These are phyloP conservation scores for Euplagia quadripunctaria DNA, from an alignment of 2,888 invertebrate genomes.

Conservation along the genomic window DNA sequence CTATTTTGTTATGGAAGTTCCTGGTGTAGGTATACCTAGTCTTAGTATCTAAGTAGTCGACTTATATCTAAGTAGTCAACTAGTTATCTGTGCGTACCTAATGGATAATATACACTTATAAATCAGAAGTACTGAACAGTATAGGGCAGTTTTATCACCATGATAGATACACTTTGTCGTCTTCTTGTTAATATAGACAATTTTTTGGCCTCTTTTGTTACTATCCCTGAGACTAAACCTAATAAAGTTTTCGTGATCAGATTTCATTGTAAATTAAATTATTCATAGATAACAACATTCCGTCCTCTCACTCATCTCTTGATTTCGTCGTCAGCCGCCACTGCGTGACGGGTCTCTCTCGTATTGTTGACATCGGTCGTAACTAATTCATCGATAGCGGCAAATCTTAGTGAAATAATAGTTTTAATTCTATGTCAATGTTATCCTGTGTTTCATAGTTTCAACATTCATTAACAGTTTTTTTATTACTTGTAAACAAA, in stretches of 20 bases:
- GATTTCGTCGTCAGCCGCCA: not conserved
- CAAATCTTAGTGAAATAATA: slow-evolving; percentile 22
- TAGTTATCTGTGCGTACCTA: not conserved
- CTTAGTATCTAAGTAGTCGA: no score
- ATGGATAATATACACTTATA: not conserved
- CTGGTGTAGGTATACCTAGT: slow-evolving; percentile 15
- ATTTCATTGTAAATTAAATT: not conserved
- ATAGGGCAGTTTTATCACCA: no score
- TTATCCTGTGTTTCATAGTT: slow-evolving; percentile 52
- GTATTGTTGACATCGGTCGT: slow-evolving; percentile 22
- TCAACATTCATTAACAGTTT: slow-evolving; percentile 54
- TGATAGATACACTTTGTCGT: no score
- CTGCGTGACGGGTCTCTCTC: slow-evolving; percentile 9
- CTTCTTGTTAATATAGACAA: no score
- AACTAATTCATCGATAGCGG: slow-evolving; percentile 34
- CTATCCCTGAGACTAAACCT: no score
- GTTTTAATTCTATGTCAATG: slow-evolving; percentile 60
- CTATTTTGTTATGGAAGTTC: slow-evolving; percentile 16
- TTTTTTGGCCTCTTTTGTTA: no score
- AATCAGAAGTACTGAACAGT: not conserved
- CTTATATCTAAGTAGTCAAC: no score
- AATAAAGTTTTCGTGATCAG: not conserved
- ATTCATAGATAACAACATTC: not conserved
- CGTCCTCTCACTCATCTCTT: not conserved
- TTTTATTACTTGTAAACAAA: slow-evolving; percentile 9